phyloP scores from a whole-genome alignment of 30 jellyfish, hydroid and myxozoan genomes.

The Chrysaora quinquecirrha region DNA sequence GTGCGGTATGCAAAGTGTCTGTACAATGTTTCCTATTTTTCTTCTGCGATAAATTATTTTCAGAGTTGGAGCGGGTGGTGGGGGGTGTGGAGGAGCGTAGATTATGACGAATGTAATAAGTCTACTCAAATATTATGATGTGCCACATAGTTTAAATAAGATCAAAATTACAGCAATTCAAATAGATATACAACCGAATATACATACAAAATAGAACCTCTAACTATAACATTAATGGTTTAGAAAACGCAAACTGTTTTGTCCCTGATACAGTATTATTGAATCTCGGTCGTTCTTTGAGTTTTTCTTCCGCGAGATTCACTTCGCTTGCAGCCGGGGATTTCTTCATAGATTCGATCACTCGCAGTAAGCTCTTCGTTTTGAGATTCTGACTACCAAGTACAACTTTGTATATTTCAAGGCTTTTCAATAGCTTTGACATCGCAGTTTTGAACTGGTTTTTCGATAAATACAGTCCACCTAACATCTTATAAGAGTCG shows the following conservation, averaged over 20 bases:
- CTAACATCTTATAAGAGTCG: constrained; percentile 79
- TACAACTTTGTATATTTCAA: constrained; percentile 63
- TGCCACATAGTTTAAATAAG: too few species aligned
- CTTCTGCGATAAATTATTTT: too few species aligned
- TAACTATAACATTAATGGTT: constrained; percentile 8
- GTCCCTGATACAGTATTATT: constrained; percentile 58
- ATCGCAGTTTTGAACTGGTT: constrained; percentile 62
- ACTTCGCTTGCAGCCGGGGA: constrained; percentile 72
- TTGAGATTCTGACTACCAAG: constrained; percentile 66
- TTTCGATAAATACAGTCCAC: constrained; percentile 75
- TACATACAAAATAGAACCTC: too few species aligned
- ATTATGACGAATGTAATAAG: too few species aligned
- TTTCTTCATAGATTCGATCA: constrained; percentile 60
- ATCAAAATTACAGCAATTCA: too few species aligned
- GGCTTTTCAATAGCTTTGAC: constrained; percentile 52
- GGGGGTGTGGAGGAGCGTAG: too few species aligned
- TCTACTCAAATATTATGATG: too few species aligned
- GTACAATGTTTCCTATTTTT: too few species aligned
- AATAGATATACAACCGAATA: too few species aligned
- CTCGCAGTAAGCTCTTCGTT: constrained; percentile 55
- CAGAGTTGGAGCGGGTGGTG: too few species aligned
- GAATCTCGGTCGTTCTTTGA: constrained; percentile 88
- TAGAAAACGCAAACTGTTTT: constrained; percentile 38
- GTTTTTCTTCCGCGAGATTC: constrained; percentile 70
- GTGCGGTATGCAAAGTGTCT: too few species aligned